Evolutionary conservation across 2,113 vertebrate genomes (phyloP), one percentile per base, ranked within the genome.

Genomic region (Ranitomeya imitator): DNA sequence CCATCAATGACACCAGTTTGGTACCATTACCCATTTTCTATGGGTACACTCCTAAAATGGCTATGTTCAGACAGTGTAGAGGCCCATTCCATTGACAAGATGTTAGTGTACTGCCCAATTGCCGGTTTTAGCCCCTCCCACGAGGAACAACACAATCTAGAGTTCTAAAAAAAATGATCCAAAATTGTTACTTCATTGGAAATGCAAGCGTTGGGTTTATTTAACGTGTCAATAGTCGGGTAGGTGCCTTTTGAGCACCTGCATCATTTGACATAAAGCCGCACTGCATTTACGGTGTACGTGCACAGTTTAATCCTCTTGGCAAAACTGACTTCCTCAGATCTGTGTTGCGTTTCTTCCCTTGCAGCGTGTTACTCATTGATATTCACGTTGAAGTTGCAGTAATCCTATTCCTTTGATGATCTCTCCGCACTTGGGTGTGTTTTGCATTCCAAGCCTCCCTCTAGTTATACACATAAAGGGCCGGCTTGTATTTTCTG

Each of bases 391-490:
- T 7, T 16, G 60, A 19, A 74, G 57, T 63, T 9, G 19, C n/a
- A 54, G 61, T 54, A 85, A 80, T 78, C 15, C 71, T 82, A 8
- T 65, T n/a, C 73, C 73, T 77, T 86, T 86, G 26, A 52, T 76
- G 52, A 83, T 83, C 71, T 77, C 55, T 82, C 37, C 23, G 4
- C 81, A 83, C 54, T 84, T 52, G 65, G 57, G 80, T 84, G 69
- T 73, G 67, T 76, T 60, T 15, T 52, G 16, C 16, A 88, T 86
- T 86, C 85, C 73, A 52, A 59, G 21, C 73, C 71, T 86, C 77
- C 67, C 54, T 71, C 37, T 19, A 55, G n/a, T 71, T 51, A 26
- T 54, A 21, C 82, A 16, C 45, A 31, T 9, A 51, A 60, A 83
- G 63, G 82, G 80, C 15, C 80, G 18, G 60, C 10, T 45, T 37